These are phyloP conservation scores for Pedetes capensis DNA, from an alignment of 2,113 vertebrate genomes.

Conservation along the genomic window DNA sequence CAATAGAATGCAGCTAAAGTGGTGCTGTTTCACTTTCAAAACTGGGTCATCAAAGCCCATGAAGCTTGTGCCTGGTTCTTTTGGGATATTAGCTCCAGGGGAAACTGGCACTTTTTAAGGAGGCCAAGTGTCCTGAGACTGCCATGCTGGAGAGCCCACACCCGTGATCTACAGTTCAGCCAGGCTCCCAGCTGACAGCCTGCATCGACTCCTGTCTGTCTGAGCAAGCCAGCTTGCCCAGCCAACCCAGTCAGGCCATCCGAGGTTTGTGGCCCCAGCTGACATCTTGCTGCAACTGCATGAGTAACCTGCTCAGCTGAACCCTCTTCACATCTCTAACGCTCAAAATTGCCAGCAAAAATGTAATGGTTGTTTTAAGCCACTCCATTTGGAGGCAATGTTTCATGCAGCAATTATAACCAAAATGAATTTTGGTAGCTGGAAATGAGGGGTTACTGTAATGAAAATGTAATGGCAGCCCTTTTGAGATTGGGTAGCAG, in stretches of 20 bases:
- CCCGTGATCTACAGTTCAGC: background rate
- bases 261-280: background rate
- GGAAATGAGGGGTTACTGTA: background rate
- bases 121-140: background rate
- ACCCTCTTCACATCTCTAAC: conserved; percentile 22
- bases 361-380: background rate
- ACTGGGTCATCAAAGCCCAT: background rate
- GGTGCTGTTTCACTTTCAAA: background rate
- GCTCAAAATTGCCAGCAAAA: conserved; percentile 30
- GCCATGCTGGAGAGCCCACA: background rate
- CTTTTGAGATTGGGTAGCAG: background rate
- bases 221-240: background rate
- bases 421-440: background rate
- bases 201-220: background rate
- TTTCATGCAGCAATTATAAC: background rate
- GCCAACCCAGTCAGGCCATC: background rate
- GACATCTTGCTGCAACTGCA: conserved; percentile 27
- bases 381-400: background rate
- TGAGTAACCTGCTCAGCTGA: conserved; percentile 19
- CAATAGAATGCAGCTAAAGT: background rate
- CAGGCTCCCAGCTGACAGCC: background rate
- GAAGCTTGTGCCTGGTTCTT: background rate
- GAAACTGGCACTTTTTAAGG: background rate
- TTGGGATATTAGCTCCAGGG: background rate
- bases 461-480: background rate